Evolutionary conservation across 2,888 invertebrate genomes (phyloP).

Genomic region (Metalampra italica): DNA sequence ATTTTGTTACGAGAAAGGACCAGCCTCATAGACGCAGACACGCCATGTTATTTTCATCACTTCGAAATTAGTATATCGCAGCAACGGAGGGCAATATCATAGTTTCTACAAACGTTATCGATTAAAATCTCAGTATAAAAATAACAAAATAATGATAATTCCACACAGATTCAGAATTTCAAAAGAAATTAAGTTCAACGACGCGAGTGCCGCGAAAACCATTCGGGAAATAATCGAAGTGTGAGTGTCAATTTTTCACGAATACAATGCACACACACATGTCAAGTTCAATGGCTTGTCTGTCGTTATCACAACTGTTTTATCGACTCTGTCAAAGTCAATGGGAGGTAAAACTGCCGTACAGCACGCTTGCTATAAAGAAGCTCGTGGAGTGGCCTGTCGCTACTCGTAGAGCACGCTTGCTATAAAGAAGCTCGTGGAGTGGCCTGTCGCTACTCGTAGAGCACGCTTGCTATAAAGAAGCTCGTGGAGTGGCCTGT

Average conservation of each 20-base stretch:
- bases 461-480: too few species aligned
- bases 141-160: conserved; percentile 24
- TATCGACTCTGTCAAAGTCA: conserved; percentile 32
- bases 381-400: too few species aligned
- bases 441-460: too few species aligned
- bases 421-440: too few species aligned
- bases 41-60: conserved; percentile 58
- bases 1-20: conserved; percentile 60
- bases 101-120: conserved; percentile 19
- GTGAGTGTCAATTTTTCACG: conserved; percentile 23
- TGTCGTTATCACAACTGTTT: conserved; percentile 23
- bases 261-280: conserved; percentile 23
- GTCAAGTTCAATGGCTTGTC: conserved; percentile 26
- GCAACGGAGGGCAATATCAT: conserved; percentile 16
- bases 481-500: too few species aligned
- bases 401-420: too few species aligned
- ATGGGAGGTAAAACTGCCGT: too few species aligned
- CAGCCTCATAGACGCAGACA: conserved; percentile 55
- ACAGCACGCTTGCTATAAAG: too few species aligned
- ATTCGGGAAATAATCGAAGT: conserved; percentile 34
- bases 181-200: conserved; percentile 56
- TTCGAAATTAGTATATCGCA: conserved; percentile 21
- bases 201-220: conserved; percentile 66
- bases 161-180: conserved; percentile 26
- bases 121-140: conserved; percentile 28